Evolutionary conservation across 2,113 vertebrate genomes (phyloP).

Genomic region (Potamarius usumacintae): DNA sequence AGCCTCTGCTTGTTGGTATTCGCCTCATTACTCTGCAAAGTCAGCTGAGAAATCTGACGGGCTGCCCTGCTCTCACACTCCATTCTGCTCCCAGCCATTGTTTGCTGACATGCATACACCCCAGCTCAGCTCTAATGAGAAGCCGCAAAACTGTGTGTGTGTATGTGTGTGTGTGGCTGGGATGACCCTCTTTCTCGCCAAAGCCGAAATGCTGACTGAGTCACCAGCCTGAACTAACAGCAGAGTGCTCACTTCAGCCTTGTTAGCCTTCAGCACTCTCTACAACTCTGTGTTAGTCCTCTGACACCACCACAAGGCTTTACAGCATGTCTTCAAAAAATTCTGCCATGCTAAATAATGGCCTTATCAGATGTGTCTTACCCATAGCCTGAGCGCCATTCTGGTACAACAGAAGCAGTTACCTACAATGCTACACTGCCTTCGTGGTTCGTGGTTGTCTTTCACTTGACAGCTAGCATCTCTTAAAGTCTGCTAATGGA

Average conservation of each 20-base stretch:
- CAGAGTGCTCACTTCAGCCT: constrained; percentile 22
- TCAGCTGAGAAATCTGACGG: constrained; percentile 53
- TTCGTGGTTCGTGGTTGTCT: neutral
- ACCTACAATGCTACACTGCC: neutral
- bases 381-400: neutral
- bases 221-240: constrained; percentile 32
- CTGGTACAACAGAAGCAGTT: neutral
- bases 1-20: constrained; percentile 44
- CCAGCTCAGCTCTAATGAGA: constrained; percentile 47
- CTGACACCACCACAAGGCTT: constrained; percentile 22
- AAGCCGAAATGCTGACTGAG: constrained; percentile 32
- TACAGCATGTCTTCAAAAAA: constrained; percentile 29
- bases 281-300: constrained; percentile 29
- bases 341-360: constrained; percentile 19
- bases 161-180: neutral
- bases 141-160: constrained; percentile 10
- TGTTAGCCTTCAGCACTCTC: constrained; percentile 35
- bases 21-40: constrained; percentile 60
- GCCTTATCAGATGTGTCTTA: constrained; percentile 17
- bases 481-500: neutral
- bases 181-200: constrained; percentile 23
- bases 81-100: constrained; percentile 48
- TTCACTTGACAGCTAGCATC: neutral
- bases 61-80: constrained; percentile 37
- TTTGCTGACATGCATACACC: constrained; percentile 57